These are phyloP conservation scores for Scomberomorus guttatus DNA, from an alignment of 2,797 vertebrate species.

Conservation along the genomic window DNA sequence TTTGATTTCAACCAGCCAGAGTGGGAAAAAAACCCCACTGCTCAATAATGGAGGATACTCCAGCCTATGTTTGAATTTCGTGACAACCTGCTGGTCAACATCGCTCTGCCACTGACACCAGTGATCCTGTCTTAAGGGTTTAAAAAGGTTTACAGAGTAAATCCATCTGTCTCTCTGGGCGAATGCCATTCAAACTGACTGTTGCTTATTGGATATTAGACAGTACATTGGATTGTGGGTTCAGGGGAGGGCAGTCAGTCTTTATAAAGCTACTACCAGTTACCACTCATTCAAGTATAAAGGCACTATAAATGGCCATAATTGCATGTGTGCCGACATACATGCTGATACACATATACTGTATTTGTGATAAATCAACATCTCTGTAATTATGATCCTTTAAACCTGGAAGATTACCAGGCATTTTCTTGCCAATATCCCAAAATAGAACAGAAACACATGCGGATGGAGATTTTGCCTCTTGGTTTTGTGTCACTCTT, in stretches of 20 bases:
- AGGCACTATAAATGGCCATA: background rate
- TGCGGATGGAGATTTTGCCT: background rate
- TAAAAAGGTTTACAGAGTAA: constrained; percentile 29
- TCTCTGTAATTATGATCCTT: background rate
- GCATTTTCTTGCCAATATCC: background rate
- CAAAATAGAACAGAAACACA: background rate
- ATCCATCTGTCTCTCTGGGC: constrained; percentile 22
- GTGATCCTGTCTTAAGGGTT: constrained; percentile 39
- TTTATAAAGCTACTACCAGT: background rate
- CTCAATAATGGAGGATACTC: background rate
- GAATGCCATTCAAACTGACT: background rate
- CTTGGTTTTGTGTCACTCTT: background rate
- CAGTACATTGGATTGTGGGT: background rate
- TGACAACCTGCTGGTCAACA: constrained; percentile 7
- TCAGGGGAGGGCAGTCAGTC: background rate
- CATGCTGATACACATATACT: background rate
- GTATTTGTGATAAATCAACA: background rate
- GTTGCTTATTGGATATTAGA: background rate
- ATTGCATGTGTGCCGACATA: no score
- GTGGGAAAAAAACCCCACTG: no score
- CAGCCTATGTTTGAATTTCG: background rate
- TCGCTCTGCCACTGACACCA: background rate
- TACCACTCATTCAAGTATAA: background rate
- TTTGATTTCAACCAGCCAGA: background rate
- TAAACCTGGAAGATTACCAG: background rate